A percentile compares a stretch with the other conserved stretches of the same genome.
These are phyloP conservation scores for Chelidonichthys spinosus DNA, from an alignment of 2,797 vertebrate species.

Conservation along the genomic window DNA sequence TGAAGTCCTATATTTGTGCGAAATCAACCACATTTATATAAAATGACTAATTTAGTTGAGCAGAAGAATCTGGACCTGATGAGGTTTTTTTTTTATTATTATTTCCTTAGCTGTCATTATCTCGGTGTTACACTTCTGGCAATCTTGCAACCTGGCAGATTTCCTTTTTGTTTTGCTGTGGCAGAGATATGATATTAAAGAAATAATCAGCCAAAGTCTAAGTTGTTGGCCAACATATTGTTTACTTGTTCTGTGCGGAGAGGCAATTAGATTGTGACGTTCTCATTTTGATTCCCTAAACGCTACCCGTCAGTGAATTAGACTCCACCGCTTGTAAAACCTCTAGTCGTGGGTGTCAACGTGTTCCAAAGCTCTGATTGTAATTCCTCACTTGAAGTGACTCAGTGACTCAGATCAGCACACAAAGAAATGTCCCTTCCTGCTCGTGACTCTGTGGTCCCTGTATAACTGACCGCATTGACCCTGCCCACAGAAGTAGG, in stretches of 20 bases:
- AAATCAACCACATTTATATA: constrained; percentile 10
- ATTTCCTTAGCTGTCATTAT: constrained; percentile 50
- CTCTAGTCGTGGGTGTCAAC: background rate
- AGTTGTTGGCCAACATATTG: constrained; percentile 27
- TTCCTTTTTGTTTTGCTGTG: constrained; percentile 13
- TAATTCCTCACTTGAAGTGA: constrained; percentile 10
- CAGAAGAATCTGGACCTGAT: constrained; percentile 41
- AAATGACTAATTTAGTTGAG: constrained; percentile 49
- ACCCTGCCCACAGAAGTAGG: background rate
- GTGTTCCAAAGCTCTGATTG: background rate
- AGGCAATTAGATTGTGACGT: constrained; percentile 6
- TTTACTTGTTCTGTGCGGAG: constrained; percentile 25
- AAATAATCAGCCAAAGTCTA: constrained; percentile 27
- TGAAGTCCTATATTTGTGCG: background rate
- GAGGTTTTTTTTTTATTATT: constrained; percentile 50
- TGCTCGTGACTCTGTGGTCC: background rate
- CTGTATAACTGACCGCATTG: background rate
- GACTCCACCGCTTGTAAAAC: background rate
- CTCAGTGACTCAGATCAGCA: constrained; percentile 26
- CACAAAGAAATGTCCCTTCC: background rate
- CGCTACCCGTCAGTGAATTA: background rate
- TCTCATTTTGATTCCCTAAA: background rate
- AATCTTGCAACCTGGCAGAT: background rate
- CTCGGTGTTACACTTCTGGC: constrained; percentile 21
- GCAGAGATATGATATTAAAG: background rate